phyloP scores from a whole-genome alignment of 1,140 invertebrate genomes.

The Orius laevigatus region DNA sequence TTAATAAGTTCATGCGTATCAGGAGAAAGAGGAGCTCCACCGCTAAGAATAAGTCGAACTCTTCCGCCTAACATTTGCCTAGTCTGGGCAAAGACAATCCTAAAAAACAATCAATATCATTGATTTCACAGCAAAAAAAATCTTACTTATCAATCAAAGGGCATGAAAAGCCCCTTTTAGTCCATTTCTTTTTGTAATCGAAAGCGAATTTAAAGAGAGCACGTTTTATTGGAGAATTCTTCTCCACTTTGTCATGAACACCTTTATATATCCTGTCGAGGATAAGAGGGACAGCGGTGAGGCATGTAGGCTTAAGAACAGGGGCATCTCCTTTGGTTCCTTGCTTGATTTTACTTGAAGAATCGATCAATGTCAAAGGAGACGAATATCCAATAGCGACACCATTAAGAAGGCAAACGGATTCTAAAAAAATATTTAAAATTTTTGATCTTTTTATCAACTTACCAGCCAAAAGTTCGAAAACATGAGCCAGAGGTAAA shows the following conservation, averaged over 20 bases:
- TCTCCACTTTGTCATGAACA: constrained; percentile 78
- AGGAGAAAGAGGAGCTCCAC: constrained; percentile 87
- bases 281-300: constrained; percentile 89
- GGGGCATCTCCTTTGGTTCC: constrained; percentile 83
- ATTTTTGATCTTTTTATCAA: not conserved
- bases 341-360: constrained; percentile 86
- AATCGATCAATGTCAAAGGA: constrained; percentile 85
- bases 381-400: constrained; percentile 94
- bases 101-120: constrained; percentile 24
- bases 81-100: constrained; percentile 61
- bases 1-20: constrained; percentile 92
- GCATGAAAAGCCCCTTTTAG: constrained; percentile 64
- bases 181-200: constrained; percentile 77
- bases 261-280: constrained; percentile 91
- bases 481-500: constrained; percentile 91
- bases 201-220: constrained; percentile 83
- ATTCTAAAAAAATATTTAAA: constrained; percentile 28
- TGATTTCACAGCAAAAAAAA: not conserved
- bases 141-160: constrained; percentile 55
- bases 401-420: constrained; percentile 44
- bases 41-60: constrained; percentile 70
- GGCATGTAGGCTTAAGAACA: constrained; percentile 77
- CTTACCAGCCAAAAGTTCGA: constrained; percentile 70
- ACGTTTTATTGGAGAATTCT: constrained; percentile 52
- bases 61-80: constrained; percentile 69